Evolutionary conservation across 2,888 invertebrate species (phyloP).

Genomic region (Tenthredo mesomela): DNA sequence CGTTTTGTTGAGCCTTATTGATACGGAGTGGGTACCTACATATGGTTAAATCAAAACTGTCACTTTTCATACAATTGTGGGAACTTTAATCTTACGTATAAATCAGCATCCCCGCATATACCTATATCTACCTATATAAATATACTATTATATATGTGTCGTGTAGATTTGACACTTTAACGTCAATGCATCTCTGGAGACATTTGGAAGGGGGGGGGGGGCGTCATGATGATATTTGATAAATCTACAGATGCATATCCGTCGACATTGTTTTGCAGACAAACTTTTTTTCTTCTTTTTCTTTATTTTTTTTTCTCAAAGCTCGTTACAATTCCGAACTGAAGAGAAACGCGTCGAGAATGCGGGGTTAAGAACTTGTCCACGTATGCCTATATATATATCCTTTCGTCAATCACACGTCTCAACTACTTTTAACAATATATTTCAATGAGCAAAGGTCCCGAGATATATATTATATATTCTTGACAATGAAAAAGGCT

Average conservation of each 20-base stretch:
- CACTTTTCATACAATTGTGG: slow-evolving; percentile 36
- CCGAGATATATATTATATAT: background rate
- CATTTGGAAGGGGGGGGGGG: background rate
- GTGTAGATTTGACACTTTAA: background rate
- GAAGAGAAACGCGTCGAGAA: slow-evolving; percentile 25
- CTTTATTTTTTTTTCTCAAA: background rate
- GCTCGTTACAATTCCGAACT: slow-evolving; percentile 1
- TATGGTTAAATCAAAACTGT: slow-evolving; percentile 22
- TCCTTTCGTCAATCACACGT: slow-evolving; percentile 34
- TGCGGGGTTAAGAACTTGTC: slow-evolving; percentile 22
- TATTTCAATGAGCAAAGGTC: slow-evolving; percentile 14
- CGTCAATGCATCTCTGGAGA: slow-evolving; percentile 4
- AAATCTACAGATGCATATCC: slow-evolving; percentile 5
- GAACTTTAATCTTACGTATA: slow-evolving; percentile 7
- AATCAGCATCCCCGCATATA: background rate
- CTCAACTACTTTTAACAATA: slow-evolving; percentile 33
- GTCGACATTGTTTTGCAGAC: background rate
- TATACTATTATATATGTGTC: background rate
- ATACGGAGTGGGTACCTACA: slow-evolving; percentile 23
- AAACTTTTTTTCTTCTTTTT: background rate
- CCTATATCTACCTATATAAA: background rate
- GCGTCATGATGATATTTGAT: slow-evolving; percentile 34
- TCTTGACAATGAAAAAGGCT: slow-evolving; percentile 13
- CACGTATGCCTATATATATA: background rate
- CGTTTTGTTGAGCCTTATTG: slow-evolving; percentile 41